These are phyloP conservation scores for Blastomussa wellsi DNA, from an alignment of 92 coral and sea anemone species.

Conservation along the genomic window DNA sequence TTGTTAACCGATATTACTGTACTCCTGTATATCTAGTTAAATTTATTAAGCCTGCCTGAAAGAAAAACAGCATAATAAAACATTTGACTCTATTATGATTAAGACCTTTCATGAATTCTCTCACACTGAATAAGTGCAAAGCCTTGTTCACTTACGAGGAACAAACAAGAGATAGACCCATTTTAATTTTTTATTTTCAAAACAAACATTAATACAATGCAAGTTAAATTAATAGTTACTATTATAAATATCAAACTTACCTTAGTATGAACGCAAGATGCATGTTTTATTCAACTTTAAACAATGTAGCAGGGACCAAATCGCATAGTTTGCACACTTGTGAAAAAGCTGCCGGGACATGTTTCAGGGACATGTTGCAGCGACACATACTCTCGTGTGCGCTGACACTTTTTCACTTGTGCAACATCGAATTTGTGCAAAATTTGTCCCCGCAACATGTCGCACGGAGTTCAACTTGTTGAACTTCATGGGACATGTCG, in stretches of 20 bases:
- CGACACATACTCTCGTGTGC: no score
- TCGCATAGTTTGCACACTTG: no score
- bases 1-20: background rate
- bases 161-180: background rate
- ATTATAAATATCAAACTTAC: slow-evolving; percentile 28
- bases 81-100: background rate
- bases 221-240: slow-evolving; percentile 14
- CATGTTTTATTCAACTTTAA: slow-evolving; percentile 18
- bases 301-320: no score
- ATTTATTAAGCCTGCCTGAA: background rate
- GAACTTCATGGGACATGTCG: no score
- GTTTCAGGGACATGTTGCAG: no score
- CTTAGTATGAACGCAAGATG: slow-evolving; percentile 4
- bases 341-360: no score
- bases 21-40: background rate
- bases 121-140: background rate
- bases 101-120: background rate
- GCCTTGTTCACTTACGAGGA: background rate
- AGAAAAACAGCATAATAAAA: background rate
- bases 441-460: no score
- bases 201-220: slow-evolving; percentile 19
- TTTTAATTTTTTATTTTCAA: slow-evolving; percentile 20
- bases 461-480: no score
- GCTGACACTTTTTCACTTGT: no score
- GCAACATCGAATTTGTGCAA: no score